Evolutionary conservation across 2,888 invertebrate species (phyloP).

Genomic region (Hemaris fuciformis): DNA sequence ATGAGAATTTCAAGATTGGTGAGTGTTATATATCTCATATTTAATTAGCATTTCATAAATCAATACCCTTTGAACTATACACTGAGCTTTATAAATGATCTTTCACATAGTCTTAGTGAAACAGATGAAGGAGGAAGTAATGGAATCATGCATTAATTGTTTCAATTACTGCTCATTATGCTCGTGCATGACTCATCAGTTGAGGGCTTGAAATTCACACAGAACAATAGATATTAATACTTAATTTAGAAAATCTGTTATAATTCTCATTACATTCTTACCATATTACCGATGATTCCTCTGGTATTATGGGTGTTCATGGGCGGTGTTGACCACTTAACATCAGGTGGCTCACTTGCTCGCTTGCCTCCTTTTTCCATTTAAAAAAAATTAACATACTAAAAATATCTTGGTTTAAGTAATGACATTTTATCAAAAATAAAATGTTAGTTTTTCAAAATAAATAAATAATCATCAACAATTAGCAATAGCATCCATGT

Average conservation of each 20-base stretch:
- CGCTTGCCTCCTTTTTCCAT: too few species aligned
- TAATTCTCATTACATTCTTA: too few species aligned
- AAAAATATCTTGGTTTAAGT: too few species aligned
- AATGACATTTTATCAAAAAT: too few species aligned
- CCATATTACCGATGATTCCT: too few species aligned
- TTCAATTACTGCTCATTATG: neutral
- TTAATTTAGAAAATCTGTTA: too few species aligned
- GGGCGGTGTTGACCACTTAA: too few species aligned
- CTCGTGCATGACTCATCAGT: neutral
- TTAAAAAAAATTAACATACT: too few species aligned
- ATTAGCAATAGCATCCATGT: neutral
- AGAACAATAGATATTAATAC: neutral
- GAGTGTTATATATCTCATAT: slow-evolving; percentile 46
- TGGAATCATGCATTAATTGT: neutral
- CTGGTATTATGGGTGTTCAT: too few species aligned
- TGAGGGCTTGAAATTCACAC: neutral
- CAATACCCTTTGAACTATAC: neutral
- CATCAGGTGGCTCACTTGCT: too few species aligned
- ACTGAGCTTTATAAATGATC: neutral
- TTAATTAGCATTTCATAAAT: neutral
- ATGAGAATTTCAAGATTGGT: slow-evolving; percentile 95
- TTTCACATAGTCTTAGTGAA: neutral
- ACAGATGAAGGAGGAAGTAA: neutral
- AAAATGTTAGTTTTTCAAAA: too few species aligned
- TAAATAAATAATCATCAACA: too few species aligned